Base-by-base conservation (phyloP, 2,113 vertebrate genomes). In the Callaeas wilsoni region DNA sequence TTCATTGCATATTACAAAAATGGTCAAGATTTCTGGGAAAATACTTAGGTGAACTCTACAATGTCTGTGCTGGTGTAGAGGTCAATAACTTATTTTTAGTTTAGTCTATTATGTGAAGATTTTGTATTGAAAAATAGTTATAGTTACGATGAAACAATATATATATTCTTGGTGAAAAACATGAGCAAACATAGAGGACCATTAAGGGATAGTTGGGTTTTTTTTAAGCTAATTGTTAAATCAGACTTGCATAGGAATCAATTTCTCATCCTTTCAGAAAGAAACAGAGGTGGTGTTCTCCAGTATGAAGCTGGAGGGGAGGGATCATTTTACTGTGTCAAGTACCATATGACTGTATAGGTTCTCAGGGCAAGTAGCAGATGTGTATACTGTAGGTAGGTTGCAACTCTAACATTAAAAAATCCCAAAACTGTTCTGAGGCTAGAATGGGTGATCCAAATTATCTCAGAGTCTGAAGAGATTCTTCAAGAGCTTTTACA, bases 121-220 rank as follows among this genome's bases (percentile, higher is more conserved):
- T 78, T 92, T 67, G 7, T 44, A 35, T 7, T 46, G 22, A 65
- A 70, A 91, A 75, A 49, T 30, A 42, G 7, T 65, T 42, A 27
- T 13, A 44, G 4, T 39, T 92, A 65, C 19, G 19, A 50, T 30
- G 10, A 71, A 79, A 67, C n/a, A n/a, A n/a, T n/a, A n/a, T n/a
- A n/a, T n/a, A n/a, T n/a, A n/a, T n/a, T n/a, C n/a, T n/a, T n/a
- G n/a, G 14, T 57, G 27, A 56, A 80, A 86, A 64, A 16, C 0
- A 1, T 18, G 3, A 63, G 21, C 49, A 41, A 83, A 68, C 20
- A 53, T 9, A 52, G 8, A 3, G 12, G 6, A 49, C 75, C 35
- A 25, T 22, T 65, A 49, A 42, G 74, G 12, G 3, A 35, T 56
- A n/a, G 14, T 23, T n/a, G 8, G 1, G 1, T 0, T 10, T 53